Conservation (phyloP, 2,888 invertebrate species). For the Hoplodrina blanda region DNA sequence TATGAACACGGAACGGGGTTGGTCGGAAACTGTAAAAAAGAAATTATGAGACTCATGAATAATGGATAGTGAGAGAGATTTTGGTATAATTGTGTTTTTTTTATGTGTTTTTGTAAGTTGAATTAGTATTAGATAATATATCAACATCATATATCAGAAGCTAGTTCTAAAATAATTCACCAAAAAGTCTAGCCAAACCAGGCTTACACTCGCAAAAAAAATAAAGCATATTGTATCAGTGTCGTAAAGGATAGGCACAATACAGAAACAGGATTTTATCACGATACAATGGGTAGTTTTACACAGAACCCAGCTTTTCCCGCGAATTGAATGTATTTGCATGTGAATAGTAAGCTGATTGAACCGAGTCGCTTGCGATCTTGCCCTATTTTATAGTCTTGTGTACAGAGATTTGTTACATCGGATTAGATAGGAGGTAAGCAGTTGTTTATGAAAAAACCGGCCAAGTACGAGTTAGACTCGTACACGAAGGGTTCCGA, state of each 20-base stretch:
- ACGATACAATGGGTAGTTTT: slow-evolving; percentile 38
- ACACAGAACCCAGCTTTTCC: slow-evolving; percentile 17
- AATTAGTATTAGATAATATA: no score
- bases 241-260: neutral
- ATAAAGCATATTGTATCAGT: slow-evolving; percentile 5
- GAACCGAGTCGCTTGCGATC: slow-evolving; percentile 42
- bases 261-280: slow-evolving; percentile 38
- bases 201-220: neutral
- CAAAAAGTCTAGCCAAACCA: neutral
- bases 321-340: slow-evolving; percentile 60
- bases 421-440: neutral
- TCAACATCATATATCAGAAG: no score
- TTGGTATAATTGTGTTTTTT: neutral
- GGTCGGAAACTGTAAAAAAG: slow-evolving; percentile 46
- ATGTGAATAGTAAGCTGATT: slow-evolving; percentile 60
- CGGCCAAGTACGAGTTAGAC: no score
- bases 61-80: neutral
- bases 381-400: slow-evolving; percentile 16
- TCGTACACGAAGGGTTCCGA: no score
- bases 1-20: slow-evolving; percentile 1
- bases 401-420: slow-evolving; percentile 16
- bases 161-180: no score
- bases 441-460: neutral
- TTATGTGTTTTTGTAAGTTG: no score
- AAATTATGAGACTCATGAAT: slow-evolving; percentile 43